Conservation (phyloP, 2,888 invertebrate genomes). For the Drosophila greeni region DNA sequence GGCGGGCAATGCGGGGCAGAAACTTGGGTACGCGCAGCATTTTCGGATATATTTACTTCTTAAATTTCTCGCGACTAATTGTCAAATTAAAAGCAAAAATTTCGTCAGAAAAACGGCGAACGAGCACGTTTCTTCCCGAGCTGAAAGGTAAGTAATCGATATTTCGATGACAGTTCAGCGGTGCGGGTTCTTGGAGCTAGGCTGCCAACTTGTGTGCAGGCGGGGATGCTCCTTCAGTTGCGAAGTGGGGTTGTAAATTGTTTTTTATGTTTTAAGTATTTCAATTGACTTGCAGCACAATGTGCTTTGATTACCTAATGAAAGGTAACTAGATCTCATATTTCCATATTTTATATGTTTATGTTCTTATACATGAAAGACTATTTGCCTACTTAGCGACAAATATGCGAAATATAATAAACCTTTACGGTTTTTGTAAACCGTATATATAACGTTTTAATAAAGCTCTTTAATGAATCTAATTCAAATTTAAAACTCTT, state of each 20-base stretch:
- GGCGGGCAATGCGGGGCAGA: conserved; percentile 70
- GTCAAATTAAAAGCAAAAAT: conserved; percentile 59
- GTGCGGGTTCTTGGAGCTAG: conserved; percentile 23
- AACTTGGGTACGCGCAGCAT: conserved; percentile 76
- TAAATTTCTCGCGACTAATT: conserved; percentile 39
- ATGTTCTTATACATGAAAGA: too few species aligned
- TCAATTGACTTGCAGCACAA: conserved; percentile 1
- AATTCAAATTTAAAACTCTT: too few species aligned
- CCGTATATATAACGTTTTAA: too few species aligned
- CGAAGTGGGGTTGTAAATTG: not conserved
- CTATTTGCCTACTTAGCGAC: not conserved
- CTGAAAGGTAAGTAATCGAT: conserved; percentile 38
- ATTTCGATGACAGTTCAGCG: conserved; percentile 34
- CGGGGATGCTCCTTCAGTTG: conserved; percentile 1
- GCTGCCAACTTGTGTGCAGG: conserved; percentile 30
- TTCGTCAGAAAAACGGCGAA: conserved; percentile 58
- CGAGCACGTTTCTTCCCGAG: conserved; percentile 68
- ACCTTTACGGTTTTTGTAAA: not conserved
- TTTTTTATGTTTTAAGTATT: conserved; percentile 1
- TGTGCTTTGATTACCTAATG: not conserved
- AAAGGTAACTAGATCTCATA: conserved; percentile 6
- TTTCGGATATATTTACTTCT: conserved; percentile 46
- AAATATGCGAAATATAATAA: not conserved
- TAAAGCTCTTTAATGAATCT: too few species aligned
- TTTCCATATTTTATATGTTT: not conserved